Conservation (phyloP, 2,113 vertebrate species). For the Elephas maximus region DNA sequence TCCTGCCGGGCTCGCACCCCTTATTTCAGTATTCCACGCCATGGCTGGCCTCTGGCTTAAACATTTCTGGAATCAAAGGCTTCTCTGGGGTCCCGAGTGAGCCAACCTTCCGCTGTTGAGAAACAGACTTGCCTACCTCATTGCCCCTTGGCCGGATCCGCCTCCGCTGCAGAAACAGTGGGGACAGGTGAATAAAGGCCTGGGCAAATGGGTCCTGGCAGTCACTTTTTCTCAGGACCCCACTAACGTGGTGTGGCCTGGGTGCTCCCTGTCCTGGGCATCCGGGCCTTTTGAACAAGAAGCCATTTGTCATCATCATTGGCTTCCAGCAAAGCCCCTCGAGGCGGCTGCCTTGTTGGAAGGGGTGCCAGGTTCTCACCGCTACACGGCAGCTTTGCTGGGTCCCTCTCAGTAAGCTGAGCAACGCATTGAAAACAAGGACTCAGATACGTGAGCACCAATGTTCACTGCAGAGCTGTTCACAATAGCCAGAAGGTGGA, state of each 20-base stretch:
- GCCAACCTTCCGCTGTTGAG: fast-evolving
- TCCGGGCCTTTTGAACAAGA: neutral
- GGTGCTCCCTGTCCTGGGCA: neutral
- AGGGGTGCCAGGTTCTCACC: slow-evolving; percentile 12
- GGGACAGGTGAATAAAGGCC: neutral
- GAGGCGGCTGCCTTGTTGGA: fast-evolving
- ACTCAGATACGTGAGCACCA: neutral
- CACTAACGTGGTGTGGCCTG: neutral
- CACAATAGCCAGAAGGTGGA: neutral
- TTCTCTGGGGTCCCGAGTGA: neutral
- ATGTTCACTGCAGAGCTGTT: neutral
- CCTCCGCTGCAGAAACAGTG: fast-evolving
- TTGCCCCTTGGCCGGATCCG: neutral
- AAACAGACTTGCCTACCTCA: fast-evolving
- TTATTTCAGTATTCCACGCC: neutral
- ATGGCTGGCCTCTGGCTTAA: fast-evolving
- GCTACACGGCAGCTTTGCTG: fast-evolving
- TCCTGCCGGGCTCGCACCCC: neutral
- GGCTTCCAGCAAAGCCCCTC: neutral
- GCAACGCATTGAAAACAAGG: too few species aligned
- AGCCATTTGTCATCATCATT: slow-evolving; percentile 49
- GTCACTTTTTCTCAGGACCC: slow-evolving; percentile 70
- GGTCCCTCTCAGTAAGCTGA: neutral
- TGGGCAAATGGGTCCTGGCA: fast-evolving
- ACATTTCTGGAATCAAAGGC: neutral